Percentiles rank a stretch among this genome's conserved stretches.
phyloP scores from a whole-genome alignment of 2,888 invertebrate genomes.

The Eueremaeus valkanovi region DNA sequence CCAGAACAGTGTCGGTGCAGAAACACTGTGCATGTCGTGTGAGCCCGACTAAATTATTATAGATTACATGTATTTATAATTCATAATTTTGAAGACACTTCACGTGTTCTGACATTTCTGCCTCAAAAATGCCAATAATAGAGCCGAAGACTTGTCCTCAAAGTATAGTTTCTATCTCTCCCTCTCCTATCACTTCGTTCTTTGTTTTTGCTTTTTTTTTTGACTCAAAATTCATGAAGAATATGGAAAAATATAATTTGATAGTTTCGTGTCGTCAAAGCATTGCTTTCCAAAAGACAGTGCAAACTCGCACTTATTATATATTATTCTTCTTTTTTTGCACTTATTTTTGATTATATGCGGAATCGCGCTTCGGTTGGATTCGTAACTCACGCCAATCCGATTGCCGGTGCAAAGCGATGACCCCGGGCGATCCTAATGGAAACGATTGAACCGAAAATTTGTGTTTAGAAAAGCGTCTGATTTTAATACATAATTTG shows the following conservation, averaged over 20 bases:
- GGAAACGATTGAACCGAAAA: conserved; percentile 11
- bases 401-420: background rate
- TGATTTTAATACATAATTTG: background rate
- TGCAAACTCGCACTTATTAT: no score
- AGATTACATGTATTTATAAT: conserved; percentile 1
- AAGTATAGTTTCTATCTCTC: background rate
- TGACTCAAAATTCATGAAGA: background rate
- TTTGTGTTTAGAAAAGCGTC: background rate
- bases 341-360: conserved; percentile 14
- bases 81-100: background rate
- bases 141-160: background rate
- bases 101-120: conserved; percentile 13
- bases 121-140: conserved; percentile 16
- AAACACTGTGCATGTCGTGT: background rate
- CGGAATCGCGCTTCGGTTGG: background rate
- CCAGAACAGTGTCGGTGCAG: background rate
- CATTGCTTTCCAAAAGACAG: background rate
- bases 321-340: no score
- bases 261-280: conserved; percentile 3
- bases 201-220: background rate
- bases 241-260: conserved; percentile 15
- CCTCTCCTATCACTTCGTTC: background rate
- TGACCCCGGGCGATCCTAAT: conserved; percentile 10
- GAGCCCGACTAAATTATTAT: conserved; percentile 3
- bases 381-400: conserved; percentile 5